Conservation (phyloP, 2,888 invertebrate species). For the Drosophila crucigera region DNA sequence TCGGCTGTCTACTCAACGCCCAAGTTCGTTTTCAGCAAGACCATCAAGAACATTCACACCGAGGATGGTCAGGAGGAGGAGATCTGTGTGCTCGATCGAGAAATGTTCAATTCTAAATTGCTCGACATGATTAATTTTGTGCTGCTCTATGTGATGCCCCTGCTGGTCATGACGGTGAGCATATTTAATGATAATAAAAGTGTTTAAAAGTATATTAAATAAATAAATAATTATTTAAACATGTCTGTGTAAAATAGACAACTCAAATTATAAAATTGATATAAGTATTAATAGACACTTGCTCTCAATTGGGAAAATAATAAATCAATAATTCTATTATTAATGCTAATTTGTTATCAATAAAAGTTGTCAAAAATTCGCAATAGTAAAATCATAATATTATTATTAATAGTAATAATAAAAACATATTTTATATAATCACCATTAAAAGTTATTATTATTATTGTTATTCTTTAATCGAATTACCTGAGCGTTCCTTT, state of each 20-base stretch:
- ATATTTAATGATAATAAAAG: too few species aligned
- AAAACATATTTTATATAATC: not conserved
- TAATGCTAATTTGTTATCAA: not conserved
- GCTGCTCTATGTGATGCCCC: constrained; percentile 92
- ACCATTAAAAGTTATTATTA: not conserved
- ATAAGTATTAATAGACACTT: fast-evolving
- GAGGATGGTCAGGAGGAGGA: constrained; percentile 84
- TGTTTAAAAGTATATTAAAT: not conserved
- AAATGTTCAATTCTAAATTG: constrained; percentile 91
- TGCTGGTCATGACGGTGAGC: constrained; percentile 92
- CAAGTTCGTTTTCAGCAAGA: constrained; percentile 93
- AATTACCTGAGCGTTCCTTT: not conserved
- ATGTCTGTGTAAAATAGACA: not conserved
- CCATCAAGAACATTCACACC: constrained; percentile 87
- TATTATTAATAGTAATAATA: not conserved
- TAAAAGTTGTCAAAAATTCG: too few species aligned
- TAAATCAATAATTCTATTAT: too few species aligned
- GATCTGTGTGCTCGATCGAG: constrained; percentile 91
- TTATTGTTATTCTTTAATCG: not conserved
- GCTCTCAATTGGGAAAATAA: not conserved
- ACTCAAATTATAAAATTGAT: fast-evolving
- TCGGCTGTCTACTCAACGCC: constrained; percentile 94
- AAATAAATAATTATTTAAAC: not conserved
- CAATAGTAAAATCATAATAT: too few species aligned
- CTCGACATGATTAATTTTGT: constrained; percentile 93